These are phyloP conservation scores for Micromussa lordhowensis DNA, from an alignment of 92 coral and sea anemone species.

Conservation along the genomic window DNA sequence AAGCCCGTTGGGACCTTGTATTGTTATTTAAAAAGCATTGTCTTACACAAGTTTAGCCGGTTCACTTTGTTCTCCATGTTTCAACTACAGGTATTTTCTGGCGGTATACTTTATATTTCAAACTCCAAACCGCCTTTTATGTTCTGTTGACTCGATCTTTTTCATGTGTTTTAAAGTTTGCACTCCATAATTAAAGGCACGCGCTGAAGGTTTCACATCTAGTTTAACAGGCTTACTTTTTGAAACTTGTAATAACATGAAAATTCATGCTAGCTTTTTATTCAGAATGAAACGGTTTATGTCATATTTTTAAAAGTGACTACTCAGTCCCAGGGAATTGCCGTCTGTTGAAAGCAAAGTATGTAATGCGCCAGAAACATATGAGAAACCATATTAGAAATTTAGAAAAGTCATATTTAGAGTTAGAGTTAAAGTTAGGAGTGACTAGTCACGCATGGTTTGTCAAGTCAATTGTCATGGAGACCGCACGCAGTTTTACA, in stretches of 20 bases:
- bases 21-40: constrained; percentile 20
- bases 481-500: neutral
- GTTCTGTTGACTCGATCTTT: neutral
- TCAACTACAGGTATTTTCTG: constrained; percentile 1
- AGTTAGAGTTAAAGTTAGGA: too few species aligned
- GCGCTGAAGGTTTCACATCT: constrained; percentile 7
- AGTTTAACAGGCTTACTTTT: neutral
- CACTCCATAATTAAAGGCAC: constrained; percentile 36
- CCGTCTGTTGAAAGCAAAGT: too few species aligned
- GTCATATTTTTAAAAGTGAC: too few species aligned
- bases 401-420: neutral
- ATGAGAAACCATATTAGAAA: neutral
- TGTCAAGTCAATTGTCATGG: neutral
- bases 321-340: too few species aligned
- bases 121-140: neutral
- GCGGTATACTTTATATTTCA: constrained; percentile 1
- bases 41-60: neutral
- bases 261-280: neutral
- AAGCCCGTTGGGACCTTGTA: neutral
- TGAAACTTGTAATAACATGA: neutral
- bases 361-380: too few species aligned
- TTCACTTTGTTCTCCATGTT: constrained; percentile 20
- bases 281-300: neutral
- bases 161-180: neutral
- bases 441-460: neutral